Evolutionary conservation across 2,113 vertebrate species (phyloP).

Genomic region (Triplophysa dalaica): DNA sequence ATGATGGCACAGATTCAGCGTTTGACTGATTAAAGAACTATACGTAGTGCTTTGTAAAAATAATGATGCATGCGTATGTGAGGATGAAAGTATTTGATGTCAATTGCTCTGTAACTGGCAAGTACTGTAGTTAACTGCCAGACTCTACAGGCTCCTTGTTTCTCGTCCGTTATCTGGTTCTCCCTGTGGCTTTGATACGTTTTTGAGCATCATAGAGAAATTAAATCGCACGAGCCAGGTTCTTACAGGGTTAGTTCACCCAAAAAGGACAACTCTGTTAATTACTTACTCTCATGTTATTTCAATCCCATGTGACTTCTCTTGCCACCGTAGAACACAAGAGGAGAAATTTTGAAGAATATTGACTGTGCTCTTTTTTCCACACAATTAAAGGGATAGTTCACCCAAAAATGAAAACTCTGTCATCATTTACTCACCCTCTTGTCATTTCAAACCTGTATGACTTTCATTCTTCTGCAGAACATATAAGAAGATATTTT

Average conservation of each 20-base stretch:
- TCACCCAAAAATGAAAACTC: too few species aligned
- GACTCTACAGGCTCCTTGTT: not conserved
- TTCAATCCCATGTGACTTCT: too few species aligned
- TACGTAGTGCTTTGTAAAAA: constrained; percentile 36
- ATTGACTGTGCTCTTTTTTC: too few species aligned
- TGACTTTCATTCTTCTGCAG: too few species aligned
- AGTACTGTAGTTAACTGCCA: constrained; percentile 29
- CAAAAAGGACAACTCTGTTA: not conserved
- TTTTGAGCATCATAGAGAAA: constrained; percentile 31
- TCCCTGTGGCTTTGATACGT: constrained; percentile 21
- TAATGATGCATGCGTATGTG: not conserved
- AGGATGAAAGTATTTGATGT: constrained; percentile 42
- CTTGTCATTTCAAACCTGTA: too few species aligned
- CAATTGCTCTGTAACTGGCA: constrained; percentile 38
- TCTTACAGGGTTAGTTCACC: constrained; percentile 26
- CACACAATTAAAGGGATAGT: too few species aligned
- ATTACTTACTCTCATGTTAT: not conserved
- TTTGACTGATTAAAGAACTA: constrained; percentile 41
- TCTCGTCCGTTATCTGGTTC: not conserved
- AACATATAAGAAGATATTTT: too few species aligned
- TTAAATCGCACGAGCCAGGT: constrained; percentile 45
- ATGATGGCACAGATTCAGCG: constrained; percentile 34
- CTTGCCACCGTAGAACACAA: too few species aligned
- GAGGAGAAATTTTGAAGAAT: too few species aligned
- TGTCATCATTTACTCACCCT: too few species aligned